A percentile compares a stretch with the other conserved stretches of the same genome.
Conservation (phyloP, 2,797 vertebrate species). For the Pangasius krempfi region DNA sequence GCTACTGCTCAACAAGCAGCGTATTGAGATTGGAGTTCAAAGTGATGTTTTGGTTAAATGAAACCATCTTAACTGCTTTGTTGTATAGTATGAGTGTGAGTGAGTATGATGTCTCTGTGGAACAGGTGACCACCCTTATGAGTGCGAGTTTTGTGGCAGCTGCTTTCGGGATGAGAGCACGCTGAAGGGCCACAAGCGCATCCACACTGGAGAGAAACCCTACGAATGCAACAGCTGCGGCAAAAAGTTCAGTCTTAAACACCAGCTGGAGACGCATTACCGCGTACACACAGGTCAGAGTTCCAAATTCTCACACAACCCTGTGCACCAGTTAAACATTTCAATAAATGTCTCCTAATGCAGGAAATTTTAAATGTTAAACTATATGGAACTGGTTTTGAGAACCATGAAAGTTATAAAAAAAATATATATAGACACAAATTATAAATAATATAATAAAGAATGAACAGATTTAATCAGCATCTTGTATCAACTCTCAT, state of each 20-base stretch:
- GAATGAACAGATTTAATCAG: not conserved
- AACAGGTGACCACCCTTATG: constrained; percentile 95
- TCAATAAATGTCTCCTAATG: not conserved
- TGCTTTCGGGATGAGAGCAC: constrained; percentile 98
- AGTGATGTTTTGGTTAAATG: not conserved
- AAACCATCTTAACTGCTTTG: not conserved
- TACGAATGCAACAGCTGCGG: constrained; percentile 98
- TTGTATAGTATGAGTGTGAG: not conserved
- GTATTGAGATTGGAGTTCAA: not conserved
- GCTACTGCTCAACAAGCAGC: constrained; percentile 48
- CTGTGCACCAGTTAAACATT: not conserved
- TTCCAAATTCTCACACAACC: constrained; percentile 4
- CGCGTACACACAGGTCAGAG: constrained; percentile 76
- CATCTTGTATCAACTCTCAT: not conserved
- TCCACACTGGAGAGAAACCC: constrained; percentile 98
- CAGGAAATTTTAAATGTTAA: not conserved
- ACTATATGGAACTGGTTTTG: not conserved
- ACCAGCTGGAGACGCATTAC: constrained; percentile 99
- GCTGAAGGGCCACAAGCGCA: constrained; percentile 96
- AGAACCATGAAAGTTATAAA: not conserved
- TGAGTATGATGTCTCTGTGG: constrained; percentile 22
- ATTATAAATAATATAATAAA: not conserved
- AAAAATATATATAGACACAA: not conserved
- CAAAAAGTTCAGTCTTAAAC: constrained; percentile 98
- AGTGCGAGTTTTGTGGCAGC: constrained; percentile 99